Evolutionary conservation across 2,797 vertebrate genomes (phyloP).

Genomic region (Pseudochaenichthys georgianus): DNA sequence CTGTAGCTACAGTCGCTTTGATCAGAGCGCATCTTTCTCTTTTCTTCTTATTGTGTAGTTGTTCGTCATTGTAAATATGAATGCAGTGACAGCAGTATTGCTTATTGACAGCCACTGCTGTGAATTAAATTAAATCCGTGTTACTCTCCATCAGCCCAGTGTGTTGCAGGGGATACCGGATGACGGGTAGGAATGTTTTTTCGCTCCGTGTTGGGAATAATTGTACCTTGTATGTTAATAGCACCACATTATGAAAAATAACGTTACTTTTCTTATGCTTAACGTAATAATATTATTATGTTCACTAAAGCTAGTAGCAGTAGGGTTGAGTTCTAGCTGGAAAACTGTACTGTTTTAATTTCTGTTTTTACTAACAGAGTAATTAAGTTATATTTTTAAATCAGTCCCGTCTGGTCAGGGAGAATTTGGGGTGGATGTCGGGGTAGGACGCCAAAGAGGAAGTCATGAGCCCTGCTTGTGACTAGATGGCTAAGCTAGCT

Average conservation of each 20-base stretch:
- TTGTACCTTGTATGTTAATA: neutral
- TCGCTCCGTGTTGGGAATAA: conserved; percentile 6
- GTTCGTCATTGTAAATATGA: conserved; percentile 51
- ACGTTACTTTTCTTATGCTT: neutral
- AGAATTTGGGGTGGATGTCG: neutral
- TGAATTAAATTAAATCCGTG: conserved; percentile 47
- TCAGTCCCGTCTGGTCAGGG: neutral
- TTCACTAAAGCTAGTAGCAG: neutral
- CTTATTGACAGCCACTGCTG: conserved; percentile 69
- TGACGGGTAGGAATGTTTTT: conserved; percentile 7
- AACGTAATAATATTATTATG: neutral
- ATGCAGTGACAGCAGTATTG: conserved; percentile 59
- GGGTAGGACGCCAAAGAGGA: neutral
- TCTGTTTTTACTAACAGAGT: neutral
- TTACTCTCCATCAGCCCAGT: conserved; percentile 32
- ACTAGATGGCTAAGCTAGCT: neutral
- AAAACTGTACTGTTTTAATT: neutral
- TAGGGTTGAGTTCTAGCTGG: neutral
- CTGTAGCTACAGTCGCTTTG: conserved; percentile 75
- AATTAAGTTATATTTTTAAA: neutral
- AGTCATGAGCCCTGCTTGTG: neutral
- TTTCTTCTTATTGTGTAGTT: conserved; percentile 44
- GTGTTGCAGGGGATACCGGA: conserved; percentile 25
- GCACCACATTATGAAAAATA: conserved; percentile 3
- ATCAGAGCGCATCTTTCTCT: conserved; percentile 69